Percentiles rank a stretch among this genome's conserved stretches.
Evolutionary conservation across 2,797 vertebrate genomes (phyloP).

Genomic region (Silurus lanzhouensis): DNA sequence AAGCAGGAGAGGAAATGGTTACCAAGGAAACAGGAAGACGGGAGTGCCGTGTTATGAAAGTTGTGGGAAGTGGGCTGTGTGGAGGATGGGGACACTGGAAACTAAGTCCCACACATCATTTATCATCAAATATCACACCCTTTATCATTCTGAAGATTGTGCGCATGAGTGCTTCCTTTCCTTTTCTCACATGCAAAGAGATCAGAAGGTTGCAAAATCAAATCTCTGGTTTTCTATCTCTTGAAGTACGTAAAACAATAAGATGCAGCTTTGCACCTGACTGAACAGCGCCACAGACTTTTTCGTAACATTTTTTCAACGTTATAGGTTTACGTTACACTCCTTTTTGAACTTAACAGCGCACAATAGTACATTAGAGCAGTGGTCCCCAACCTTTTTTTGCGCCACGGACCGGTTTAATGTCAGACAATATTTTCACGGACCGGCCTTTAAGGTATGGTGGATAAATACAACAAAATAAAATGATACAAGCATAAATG

Average conservation of each 20-base stretch:
- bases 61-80: constrained; percentile 57
- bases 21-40: constrained; percentile 63
- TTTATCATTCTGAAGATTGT: background rate
- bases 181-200: background rate
- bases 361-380: no score
- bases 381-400: no score
- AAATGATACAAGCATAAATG: no score
- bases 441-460: no score
- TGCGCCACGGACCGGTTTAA: no score
- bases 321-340: no score
- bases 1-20: constrained; percentile 56
- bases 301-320: no score
- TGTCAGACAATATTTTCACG: no score
- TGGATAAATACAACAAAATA: no score
- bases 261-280: background rate
- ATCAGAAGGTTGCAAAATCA: background rate
- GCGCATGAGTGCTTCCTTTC: background rate
- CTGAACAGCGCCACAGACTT: no score
- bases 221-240: background rate
- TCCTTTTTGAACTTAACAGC: no score
- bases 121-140: constrained; percentile 21
- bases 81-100: constrained; percentile 31
- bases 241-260: background rate
- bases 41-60: constrained; percentile 56
- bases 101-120: constrained; percentile 26